Evolutionary conservation across 2,113 vertebrate species (phyloP).

Genomic region (Passer domesticus): DNA sequence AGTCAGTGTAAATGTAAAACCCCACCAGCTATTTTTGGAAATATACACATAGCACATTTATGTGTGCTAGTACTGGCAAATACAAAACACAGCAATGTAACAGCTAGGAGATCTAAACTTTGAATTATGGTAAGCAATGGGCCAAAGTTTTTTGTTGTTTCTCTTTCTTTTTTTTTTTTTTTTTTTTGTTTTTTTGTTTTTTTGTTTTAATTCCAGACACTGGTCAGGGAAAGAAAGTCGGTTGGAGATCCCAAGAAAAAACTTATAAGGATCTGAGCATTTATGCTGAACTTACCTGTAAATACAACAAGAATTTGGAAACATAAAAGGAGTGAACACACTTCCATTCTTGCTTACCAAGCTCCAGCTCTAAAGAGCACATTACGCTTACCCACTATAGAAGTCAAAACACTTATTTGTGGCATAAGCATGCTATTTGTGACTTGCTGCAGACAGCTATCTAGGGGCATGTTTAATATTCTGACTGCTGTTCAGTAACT

Average conservation of each 20-base stretch:
- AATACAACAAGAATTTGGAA: not conserved
- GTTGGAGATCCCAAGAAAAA: not conserved
- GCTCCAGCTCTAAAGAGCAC: not conserved
- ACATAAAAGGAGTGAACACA: not conserved
- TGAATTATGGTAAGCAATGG: not conserved
- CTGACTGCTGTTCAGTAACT: not conserved
- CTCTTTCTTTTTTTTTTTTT: not conserved
- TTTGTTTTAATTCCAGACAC: not conserved
- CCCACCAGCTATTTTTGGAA: constrained; percentile 8
- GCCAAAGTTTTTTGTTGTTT: not conserved
- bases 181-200: not conserved
- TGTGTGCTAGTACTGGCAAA: not conserved
- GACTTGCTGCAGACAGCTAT: not conserved
- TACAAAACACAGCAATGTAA: not conserved
- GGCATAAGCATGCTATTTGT: not conserved
- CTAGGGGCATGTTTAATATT: not conserved
- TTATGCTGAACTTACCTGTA: not conserved
- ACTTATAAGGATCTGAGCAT: not conserved
- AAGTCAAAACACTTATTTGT: not conserved
- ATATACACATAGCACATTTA: not conserved
- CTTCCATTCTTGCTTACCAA: not conserved
- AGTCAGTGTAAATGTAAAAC: constrained; percentile 23
- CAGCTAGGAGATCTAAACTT: not conserved
- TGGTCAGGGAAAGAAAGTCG: not conserved
- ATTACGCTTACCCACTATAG: not conserved